A percentile compares a stretch with the other conserved stretches of the same genome.
These are phyloP conservation scores for Tadarida brasiliensis DNA, from an alignment of 2,797 vertebrate species.

Conservation along the genomic window DNA sequence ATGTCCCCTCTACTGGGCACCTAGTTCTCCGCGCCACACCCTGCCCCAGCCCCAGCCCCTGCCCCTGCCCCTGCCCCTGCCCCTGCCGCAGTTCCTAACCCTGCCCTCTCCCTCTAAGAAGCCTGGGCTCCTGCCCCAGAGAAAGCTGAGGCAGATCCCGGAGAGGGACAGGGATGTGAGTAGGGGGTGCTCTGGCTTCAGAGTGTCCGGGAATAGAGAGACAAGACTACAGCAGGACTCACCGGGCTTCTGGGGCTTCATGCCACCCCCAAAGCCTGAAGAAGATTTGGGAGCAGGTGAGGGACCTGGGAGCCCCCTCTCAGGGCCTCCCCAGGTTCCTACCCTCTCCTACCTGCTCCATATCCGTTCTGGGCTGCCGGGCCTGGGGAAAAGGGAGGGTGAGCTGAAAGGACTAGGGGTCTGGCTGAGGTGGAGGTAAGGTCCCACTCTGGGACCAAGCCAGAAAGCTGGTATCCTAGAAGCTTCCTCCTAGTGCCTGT, in stretches of 20 bases:
- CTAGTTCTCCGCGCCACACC: no score
- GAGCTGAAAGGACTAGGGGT: no score
- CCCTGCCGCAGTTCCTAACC: no score
- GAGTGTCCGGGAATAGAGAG: no score
- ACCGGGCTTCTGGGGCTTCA: conserved; percentile 30
- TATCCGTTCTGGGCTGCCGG: background rate
- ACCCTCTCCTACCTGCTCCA: background rate
- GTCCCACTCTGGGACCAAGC: background rate
- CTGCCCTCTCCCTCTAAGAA: no score
- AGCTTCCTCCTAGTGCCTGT: no score
- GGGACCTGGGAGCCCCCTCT: background rate
- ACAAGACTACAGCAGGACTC: background rate
- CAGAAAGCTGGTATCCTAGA: no score
- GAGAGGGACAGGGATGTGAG: background rate
- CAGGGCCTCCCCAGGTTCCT: background rate
- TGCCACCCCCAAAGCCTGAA: background rate
- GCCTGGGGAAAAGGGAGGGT: background rate
- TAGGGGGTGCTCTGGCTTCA: background rate
- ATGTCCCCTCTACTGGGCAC: no score
- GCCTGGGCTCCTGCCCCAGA: background rate
- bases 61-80: no score
- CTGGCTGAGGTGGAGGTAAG: background rate
- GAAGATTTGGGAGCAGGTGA: background rate
- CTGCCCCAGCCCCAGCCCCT: no score
- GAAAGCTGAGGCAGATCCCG: background rate